Evolutionary conservation across 2,888 invertebrate genomes (phyloP), one percentile per base, ranked within the genome.

Genomic region (Elmis aenea): DNA sequence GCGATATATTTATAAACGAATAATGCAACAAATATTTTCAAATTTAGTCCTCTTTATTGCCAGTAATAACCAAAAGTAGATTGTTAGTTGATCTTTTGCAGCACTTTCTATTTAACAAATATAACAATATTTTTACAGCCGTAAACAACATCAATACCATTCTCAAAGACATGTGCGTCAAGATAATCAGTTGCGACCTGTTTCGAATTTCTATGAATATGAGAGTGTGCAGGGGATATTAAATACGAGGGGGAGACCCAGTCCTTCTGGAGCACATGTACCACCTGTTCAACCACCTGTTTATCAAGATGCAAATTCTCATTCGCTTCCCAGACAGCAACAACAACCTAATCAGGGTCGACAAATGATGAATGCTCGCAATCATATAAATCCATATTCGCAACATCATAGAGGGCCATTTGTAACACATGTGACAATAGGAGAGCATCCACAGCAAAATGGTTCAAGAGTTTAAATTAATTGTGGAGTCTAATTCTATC

Each of bases 201-300:
- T 83, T 43, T 87, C 87, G 41, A 88, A 85, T 68, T 87, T 83
- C 67, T 88, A 86, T 66, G 88, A 89, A 66, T 88, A 88, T 66
- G 88, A 88, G 64, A 83, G 79, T 49, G 80, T 85, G 16, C 83
- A 83, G 51, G 74, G 81, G 70, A 65, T 77, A 59, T 66, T 69
- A 58, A 64, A 64, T 57, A 51, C 45, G 35, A 45, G 56, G 32
- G 46, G 50, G 37, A 38, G 52, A 46, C 26, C 45, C 42, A 34
- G 53, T 57, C 46, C 52, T 42, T 59, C 68, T 65, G 61, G 62
- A 61, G 55, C 39, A 43, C 48, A 42, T 45, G 61, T 71, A 66
- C 66, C 61, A 33, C 42, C 43, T 3, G 35, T 28, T 22, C 46
- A 47, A 24, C 44, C 34, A 3, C 43, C 42, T 2, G 34, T 42